These are phyloP conservation scores for Tenualosa thibaudeaui DNA, from an alignment of 2,797 vertebrate genomes.

Conservation along the genomic window DNA sequence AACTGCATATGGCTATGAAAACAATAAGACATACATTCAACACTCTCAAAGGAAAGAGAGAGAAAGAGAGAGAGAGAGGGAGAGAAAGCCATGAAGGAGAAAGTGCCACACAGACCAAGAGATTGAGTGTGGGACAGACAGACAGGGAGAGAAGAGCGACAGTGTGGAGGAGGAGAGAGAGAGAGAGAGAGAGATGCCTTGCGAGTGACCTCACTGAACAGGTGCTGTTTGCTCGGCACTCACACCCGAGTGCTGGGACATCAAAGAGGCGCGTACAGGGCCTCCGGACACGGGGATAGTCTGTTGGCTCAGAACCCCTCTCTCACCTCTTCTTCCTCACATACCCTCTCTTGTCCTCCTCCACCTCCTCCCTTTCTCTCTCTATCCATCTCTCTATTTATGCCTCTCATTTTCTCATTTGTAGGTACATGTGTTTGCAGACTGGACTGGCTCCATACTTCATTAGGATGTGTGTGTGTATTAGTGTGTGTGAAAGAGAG, in stretches of 20 bases:
- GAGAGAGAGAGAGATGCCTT: slow-evolving; percentile 50
- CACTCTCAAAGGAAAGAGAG: not conserved
- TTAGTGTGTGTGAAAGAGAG: not conserved
- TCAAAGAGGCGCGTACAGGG: slow-evolving; percentile 50
- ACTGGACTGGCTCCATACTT: not conserved
- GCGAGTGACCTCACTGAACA: slow-evolving; percentile 59
- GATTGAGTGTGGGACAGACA: not conserved
- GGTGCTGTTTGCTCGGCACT: slow-evolving; percentile 53
- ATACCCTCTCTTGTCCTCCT: not conserved
- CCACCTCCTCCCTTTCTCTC: not conserved
- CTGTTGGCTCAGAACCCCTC: slow-evolving; percentile 29
- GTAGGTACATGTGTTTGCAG: not conserved
- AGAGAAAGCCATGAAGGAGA: not conserved
- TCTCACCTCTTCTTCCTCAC: not conserved
- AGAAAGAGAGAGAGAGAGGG: not conserved
- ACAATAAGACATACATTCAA: not conserved
- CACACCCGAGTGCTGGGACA: slow-evolving; percentile 48
- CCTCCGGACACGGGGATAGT: slow-evolving; percentile 27
- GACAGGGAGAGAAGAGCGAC: not conserved
- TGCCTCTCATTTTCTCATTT: not conserved
- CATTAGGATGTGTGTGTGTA: not conserved
- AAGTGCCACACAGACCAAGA: not conserved
- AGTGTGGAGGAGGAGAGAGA: not conserved
- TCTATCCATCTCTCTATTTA: not conserved
- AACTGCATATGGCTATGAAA: not conserved